phyloP scores from a whole-genome alignment of 2,888 invertebrate species.

The Oligia latruncula region DNA sequence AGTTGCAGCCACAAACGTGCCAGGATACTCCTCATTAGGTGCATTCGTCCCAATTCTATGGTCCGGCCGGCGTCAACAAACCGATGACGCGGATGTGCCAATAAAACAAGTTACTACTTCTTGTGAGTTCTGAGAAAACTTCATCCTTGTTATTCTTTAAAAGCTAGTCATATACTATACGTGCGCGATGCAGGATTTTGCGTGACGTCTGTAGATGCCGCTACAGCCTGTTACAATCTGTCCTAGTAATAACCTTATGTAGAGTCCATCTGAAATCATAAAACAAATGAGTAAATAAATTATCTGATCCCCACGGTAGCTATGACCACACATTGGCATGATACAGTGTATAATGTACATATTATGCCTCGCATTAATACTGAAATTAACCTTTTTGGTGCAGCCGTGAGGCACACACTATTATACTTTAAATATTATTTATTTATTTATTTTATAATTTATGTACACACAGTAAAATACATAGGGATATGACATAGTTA shows the following conservation, averaged over 20 bases:
- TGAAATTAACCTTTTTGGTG: too few species aligned
- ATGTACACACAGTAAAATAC: too few species aligned
- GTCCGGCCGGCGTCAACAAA: neutral
- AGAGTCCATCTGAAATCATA: neutral
- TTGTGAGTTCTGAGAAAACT: neutral
- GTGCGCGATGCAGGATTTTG: too few species aligned
- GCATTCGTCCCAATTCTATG: slow-evolving; percentile 28
- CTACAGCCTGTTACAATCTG: neutral
- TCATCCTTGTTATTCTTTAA: neutral
- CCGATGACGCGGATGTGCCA: slow-evolving; percentile 37
- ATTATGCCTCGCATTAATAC: too few species aligned
- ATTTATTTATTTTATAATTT: too few species aligned
- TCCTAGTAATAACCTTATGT: neutral
- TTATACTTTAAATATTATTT: too few species aligned
- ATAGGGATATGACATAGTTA: too few species aligned
- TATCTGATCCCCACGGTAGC: neutral
- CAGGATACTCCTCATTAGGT: slow-evolving; percentile 35
- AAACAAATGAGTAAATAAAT: neutral
- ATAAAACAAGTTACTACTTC: slow-evolving; percentile 29
- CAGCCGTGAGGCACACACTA: too few species aligned
- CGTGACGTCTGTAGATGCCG: too few species aligned
- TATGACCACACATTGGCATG: neutral
- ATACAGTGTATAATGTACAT: slow-evolving; percentile 1
- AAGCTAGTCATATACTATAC: too few species aligned
- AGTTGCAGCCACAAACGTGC: slow-evolving; percentile 8